These are phyloP conservation scores for Virgularia gustaviana DNA, from an alignment of 92 coral and sea anemone species.

Conservation along the genomic window DNA sequence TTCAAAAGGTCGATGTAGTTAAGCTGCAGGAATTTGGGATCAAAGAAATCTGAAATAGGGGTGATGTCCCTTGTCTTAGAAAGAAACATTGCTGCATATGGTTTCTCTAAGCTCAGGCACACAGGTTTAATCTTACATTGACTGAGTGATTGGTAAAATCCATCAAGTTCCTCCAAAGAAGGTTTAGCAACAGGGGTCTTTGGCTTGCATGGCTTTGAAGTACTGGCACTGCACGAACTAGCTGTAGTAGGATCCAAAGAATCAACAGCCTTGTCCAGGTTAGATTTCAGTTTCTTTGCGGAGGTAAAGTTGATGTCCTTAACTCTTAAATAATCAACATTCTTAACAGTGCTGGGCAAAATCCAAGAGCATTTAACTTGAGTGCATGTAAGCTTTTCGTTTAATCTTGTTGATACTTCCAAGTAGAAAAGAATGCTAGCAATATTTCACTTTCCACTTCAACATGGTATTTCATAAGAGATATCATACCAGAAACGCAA, in stretches of 20 bases:
- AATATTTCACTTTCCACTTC: no score
- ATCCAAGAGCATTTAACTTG: slow-evolving; percentile 57
- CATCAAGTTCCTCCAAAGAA: slow-evolving; percentile 41
- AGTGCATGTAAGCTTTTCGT: slow-evolving; percentile 53
- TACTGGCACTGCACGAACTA: neutral
- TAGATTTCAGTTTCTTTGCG: slow-evolving; percentile 54
- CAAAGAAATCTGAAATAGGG: slow-evolving; percentile 26
- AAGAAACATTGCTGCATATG: slow-evolving; percentile 37
- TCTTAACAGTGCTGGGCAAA: slow-evolving; percentile 46
- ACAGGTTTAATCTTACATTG: slow-evolving; percentile 41
- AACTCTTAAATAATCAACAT: slow-evolving; percentile 49
- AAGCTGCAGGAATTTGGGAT: slow-evolving; percentile 28
- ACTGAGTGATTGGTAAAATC: slow-evolving; percentile 3
- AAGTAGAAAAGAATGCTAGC: slow-evolving; percentile 25
- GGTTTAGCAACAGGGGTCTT: slow-evolving; percentile 27
- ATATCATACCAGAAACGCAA: no score
- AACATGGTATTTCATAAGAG: no score
- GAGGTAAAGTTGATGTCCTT: slow-evolving; percentile 58
- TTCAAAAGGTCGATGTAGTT: slow-evolving; percentile 43
- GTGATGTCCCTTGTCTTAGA: slow-evolving; percentile 35
- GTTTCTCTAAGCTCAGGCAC: slow-evolving; percentile 27
- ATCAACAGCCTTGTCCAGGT: slow-evolving; percentile 43
- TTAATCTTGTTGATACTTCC: slow-evolving; percentile 35
- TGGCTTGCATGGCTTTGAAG: slow-evolving; percentile 25
- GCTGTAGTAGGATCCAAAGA: slow-evolving; percentile 7